Percentiles rank a stretch among this genome's conserved stretches.
phyloP scores from a whole-genome alignment of 1,140 invertebrate species.

The Dreissena polymorpha region DNA sequence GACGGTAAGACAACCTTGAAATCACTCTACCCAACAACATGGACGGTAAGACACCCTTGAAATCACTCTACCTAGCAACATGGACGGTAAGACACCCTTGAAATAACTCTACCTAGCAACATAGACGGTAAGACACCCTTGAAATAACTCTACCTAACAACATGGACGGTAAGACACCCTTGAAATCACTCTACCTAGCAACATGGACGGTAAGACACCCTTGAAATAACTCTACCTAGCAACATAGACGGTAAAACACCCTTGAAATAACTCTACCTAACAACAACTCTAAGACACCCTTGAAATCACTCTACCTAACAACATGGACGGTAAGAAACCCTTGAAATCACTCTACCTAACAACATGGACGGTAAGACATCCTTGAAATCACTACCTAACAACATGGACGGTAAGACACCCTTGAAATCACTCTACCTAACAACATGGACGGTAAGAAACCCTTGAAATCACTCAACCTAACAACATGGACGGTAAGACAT shows the following conservation, averaged over 20 bases:
- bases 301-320: constrained; percentile 70
- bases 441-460: constrained; percentile 73
- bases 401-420: constrained; percentile 73
- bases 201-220: constrained; percentile 73
- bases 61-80: constrained; percentile 70
- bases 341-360: constrained; percentile 72
- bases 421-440: constrained; percentile 72
- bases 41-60: constrained; percentile 73
- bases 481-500: constrained; percentile 73
- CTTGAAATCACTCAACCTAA: constrained; percentile 72
- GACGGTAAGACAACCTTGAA: constrained; percentile 74
- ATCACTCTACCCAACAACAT: constrained; percentile 72
- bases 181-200: constrained; percentile 70
- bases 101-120: constrained; percentile 70
- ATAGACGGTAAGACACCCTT: constrained; percentile 74
- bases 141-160: constrained; percentile 71
- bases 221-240: constrained; percentile 72
- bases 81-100: constrained; percentile 73
- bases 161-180: constrained; percentile 74
- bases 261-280: constrained; percentile 72
- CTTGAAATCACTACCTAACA: constrained; percentile 70
- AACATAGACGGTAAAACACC: constrained; percentile 72
- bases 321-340: constrained; percentile 73
- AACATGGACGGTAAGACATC: constrained; percentile 73
- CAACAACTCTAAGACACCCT: constrained; percentile 72